phyloP scores from a whole-genome alignment of 2,797 vertebrate genomes.

The Pempheris klunzingeri region DNA sequence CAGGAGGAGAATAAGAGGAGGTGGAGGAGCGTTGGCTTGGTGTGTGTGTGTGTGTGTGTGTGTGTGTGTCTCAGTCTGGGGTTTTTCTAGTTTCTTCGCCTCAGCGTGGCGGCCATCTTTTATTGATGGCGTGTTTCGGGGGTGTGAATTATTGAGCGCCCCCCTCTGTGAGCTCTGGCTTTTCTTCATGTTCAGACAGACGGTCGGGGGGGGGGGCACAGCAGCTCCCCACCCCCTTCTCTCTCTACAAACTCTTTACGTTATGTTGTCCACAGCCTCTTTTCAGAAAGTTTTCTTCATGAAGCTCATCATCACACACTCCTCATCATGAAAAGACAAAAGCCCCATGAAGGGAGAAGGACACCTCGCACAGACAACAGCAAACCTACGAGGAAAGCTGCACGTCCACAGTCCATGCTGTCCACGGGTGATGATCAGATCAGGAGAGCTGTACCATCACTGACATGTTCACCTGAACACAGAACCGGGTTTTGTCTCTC shows the following conservation, averaged over 20 bases:
- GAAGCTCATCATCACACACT: no score
- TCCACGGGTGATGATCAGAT: no score
- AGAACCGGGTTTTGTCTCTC: no score
- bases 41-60: neutral
- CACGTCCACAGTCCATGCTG: no score
- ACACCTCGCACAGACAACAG: neutral
- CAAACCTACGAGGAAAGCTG: no score
- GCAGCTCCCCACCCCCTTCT: constrained; percentile 22
- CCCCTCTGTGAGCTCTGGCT: constrained; percentile 44
- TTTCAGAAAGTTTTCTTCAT: constrained; percentile 51
- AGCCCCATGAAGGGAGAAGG: neutral
- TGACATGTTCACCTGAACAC: constrained; percentile 48
- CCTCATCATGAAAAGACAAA: neutral
- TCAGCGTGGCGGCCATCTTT: constrained; percentile 65
- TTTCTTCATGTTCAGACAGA: constrained; percentile 68
- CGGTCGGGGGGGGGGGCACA: constrained; percentile 14
- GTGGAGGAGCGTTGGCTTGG: no score
- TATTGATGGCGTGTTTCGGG: constrained; percentile 82
- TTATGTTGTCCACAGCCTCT: neutral
- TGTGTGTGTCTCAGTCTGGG: constrained; percentile 20
- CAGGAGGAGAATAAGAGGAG: no score
- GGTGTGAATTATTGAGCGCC: constrained; percentile 82
- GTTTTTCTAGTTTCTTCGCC: constrained; percentile 47
- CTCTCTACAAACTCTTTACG: constrained; percentile 30
- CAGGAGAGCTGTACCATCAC: constrained; percentile 11